Evolutionary conservation across 2,797 vertebrate species (phyloP), one percentile per base, ranked within the genome.

Genomic region (Scolopax bukidnonensis): DNA sequence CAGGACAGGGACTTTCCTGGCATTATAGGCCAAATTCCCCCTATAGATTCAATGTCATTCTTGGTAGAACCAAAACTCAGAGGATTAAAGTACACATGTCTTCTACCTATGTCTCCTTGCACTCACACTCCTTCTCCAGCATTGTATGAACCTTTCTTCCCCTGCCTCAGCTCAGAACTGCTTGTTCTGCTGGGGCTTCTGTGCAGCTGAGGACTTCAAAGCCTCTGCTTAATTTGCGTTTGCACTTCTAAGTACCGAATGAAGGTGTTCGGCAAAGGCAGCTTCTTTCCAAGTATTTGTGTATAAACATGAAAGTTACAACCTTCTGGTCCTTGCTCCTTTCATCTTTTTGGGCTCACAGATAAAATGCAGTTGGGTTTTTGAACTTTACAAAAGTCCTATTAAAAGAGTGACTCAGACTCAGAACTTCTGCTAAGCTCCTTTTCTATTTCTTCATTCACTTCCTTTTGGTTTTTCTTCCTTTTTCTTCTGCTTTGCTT

Each of bases 261-360:
- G 70, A 91, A 91, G 73, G 73, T 84, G 87, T 92, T 89, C 86
- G 83, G 69, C 57, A 95, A 67, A 95, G 65, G 63, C 75, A 89
- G 60, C 67, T 93, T 85, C 87, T 90, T 90, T 96, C 50, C 4
- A 80, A 84, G 73, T 86, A 90, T 83, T 89, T 97, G 83, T 94
- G 79, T 96, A 96, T 93, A 94, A 96, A 95, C 90, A 94, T 96
- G 87, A 97, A 97, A 97, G 95, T 88, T 95, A 97, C 80, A 96
- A 87, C 84, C 71, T 96, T 91, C 69, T 85, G 75, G 84, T 92
- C 67, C 87, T 82, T 91, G 63, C 21, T 92, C 33, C 87, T 96
- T 96, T 95, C 89, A 93, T 96, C 87, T 96, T 95, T 94, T 60
- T 51, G 93, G 48, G 28, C 79, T 93, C 73, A 87, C 41, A 90